A percentile compares a stretch with the other conserved stretches of the same genome.
These are phyloP conservation scores for Diloba caeruleocephala DNA, from an alignment of 2,888 invertebrate genomes.

Conservation along the genomic window DNA sequence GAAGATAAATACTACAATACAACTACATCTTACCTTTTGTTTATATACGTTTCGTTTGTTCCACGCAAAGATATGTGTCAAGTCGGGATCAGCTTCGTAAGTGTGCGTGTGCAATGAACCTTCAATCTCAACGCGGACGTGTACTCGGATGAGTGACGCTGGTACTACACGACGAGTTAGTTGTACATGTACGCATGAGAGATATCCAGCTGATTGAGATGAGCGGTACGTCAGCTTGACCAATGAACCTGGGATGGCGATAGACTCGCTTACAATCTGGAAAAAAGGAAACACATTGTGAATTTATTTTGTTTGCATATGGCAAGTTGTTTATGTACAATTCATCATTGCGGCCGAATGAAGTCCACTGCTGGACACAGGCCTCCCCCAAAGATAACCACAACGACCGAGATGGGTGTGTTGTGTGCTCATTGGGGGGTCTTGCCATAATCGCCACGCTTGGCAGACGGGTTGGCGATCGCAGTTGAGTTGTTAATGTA, in stretches of 20 bases:
- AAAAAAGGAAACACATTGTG: slow-evolving; percentile 5
- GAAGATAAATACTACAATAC: too few relatives aligned
- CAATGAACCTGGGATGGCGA: slow-evolving; percentile 97
- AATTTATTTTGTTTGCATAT: background rate
- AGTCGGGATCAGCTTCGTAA: slow-evolving; percentile 98
- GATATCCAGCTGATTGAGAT: slow-evolving; percentile 97
- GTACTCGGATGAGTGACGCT: slow-evolving; percentile 94
- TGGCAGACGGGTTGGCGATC: too few relatives aligned
- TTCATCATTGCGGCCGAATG: too few relatives aligned
- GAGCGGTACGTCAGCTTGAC: slow-evolving; percentile 98
- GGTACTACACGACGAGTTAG: slow-evolving; percentile 95
- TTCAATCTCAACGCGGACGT: slow-evolving; percentile 97
- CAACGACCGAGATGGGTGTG: too few relatives aligned
- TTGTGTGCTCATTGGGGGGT: too few relatives aligned
- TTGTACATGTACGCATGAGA: slow-evolving; percentile 97
- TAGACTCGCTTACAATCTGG: slow-evolving; percentile 98
- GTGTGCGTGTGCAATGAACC: slow-evolving; percentile 97
- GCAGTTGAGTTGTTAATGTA: too few relatives aligned
- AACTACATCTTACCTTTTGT: slow-evolving; percentile 92
- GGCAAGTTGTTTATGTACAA: too few relatives aligned
- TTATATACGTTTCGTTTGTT: slow-evolving; percentile 99
- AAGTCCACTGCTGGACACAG: too few relatives aligned
- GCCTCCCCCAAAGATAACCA: too few relatives aligned
- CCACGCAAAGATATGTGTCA: slow-evolving; percentile 99
- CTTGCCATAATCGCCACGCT: too few relatives aligned